A percentile compares a stretch with the other conserved stretches of the same genome.
These are phyloP conservation scores for Dryas iulia DNA, from an alignment of 1,140 invertebrate genomes.

Conservation along the genomic window DNA sequence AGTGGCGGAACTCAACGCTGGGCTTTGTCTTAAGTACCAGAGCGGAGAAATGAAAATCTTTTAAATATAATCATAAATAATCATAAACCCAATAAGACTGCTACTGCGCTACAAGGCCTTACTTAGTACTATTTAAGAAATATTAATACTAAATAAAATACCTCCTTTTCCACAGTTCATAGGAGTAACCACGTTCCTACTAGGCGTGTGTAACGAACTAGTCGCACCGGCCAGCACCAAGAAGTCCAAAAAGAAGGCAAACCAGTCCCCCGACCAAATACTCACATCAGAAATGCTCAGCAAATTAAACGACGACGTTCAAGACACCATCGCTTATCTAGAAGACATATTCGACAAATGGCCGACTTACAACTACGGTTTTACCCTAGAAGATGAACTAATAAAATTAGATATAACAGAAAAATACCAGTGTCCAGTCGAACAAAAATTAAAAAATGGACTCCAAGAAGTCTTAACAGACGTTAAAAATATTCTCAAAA, in stretches of 20 bases:
- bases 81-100: too few species aligned
- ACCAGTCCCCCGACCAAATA: slow-evolving; percentile 62
- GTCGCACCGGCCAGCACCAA: slow-evolving; percentile 51
- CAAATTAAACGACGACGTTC: slow-evolving; percentile 55
- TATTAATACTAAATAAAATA: too few species aligned
- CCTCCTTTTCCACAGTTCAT: slow-evolving; percentile 63
- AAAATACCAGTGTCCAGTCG: slow-evolving; percentile 49
- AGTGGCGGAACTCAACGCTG: too few species aligned
- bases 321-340: slow-evolving; percentile 44
- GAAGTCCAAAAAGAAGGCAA: slow-evolving; percentile 63
- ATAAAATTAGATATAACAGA: slow-evolving; percentile 41
- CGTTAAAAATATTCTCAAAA: slow-evolving; percentile 59
- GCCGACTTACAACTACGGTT: slow-evolving; percentile 48
- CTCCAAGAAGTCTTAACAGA: slow-evolving; percentile 54
- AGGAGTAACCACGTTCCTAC: slow-evolving; percentile 57
- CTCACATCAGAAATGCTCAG: slow-evolving; percentile 49
- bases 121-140: too few species aligned
- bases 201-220: slow-evolving; percentile 65
- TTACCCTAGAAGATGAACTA: slow-evolving; percentile 47
- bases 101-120: too few species aligned
- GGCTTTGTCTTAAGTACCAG: too few species aligned
- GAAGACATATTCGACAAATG: slow-evolving; percentile 59
- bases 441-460: slow-evolving; percentile 52
- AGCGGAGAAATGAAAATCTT: too few species aligned
- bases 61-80: too few species aligned